Evolutionary conservation across 2,797 vertebrate genomes (phyloP).

Genomic region (Cossypha dichroa): DNA sequence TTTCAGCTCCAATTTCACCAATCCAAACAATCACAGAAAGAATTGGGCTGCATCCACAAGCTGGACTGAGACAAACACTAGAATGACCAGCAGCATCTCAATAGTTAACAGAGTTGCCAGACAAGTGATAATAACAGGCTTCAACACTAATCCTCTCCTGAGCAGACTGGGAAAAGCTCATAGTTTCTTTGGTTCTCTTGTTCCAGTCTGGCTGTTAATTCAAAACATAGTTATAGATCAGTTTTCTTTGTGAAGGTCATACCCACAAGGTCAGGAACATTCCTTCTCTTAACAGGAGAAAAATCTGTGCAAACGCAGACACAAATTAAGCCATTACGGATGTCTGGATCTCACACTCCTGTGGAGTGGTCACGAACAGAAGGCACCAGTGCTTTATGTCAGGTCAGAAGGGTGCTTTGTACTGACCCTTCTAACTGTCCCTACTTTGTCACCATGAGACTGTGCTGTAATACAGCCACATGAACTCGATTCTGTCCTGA

Average conservation of each 20-base stretch:
- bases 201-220: conserved; percentile 4
- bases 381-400: background rate
- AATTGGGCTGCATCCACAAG: background rate
- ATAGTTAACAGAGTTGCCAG: background rate
- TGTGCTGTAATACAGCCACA: background rate
- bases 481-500: accelerated
- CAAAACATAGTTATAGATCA: background rate
- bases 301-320: background rate
- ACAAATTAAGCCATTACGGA: background rate
- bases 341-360: background rate
- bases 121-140: background rate
- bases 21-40: background rate
- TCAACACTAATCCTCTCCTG: background rate
- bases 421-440: background rate
- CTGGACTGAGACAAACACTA: background rate
- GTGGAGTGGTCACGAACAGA: background rate
- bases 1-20: background rate
- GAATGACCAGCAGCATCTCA: background rate
- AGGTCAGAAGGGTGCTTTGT: background rate
- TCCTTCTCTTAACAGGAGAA: background rate
- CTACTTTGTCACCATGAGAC: background rate
- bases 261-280: background rate
- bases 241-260: conserved; percentile 7
- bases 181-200: background rate
- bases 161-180: background rate